These are phyloP conservation scores for Nematolebias whitei DNA, from an alignment of 2,113 vertebrate species.

Conservation along the genomic window DNA sequence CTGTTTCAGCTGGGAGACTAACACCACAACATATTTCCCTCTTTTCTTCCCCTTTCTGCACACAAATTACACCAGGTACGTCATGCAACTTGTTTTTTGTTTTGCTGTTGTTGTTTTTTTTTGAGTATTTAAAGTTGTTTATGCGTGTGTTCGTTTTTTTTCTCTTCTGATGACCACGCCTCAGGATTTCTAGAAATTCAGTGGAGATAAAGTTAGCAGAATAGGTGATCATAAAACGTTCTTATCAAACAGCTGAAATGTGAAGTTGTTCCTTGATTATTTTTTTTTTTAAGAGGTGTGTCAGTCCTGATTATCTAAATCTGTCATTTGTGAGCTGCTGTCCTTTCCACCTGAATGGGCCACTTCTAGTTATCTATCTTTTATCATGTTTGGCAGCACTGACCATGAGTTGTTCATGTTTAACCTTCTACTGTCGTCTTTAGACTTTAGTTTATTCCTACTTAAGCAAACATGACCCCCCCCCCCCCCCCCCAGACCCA, in stretches of 20 bases:
- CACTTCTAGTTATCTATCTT: background rate
- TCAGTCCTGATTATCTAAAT: background rate
- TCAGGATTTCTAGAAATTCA: no score
- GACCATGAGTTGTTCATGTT: background rate
- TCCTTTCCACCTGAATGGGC: background rate
- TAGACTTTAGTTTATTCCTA: background rate
- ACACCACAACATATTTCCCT: background rate
- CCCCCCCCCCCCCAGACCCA: no score
- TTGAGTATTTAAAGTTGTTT: background rate
- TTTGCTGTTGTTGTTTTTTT: background rate
- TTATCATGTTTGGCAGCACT: background rate
- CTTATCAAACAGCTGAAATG: conserved; percentile 4
- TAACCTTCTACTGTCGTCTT: background rate
- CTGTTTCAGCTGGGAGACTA: background rate
- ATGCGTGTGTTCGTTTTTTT: no score
- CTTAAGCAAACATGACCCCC: background rate
- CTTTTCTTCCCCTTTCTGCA: background rate
- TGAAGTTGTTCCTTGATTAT: background rate
- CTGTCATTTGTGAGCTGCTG: background rate
- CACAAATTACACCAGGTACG: conserved; percentile 35
- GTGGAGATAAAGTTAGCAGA: no score
- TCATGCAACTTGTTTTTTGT: background rate
- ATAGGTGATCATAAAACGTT: background rate
- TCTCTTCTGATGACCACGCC: no score
- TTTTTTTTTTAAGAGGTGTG: background rate